Percentiles rank a stretch among this genome's conserved stretches.
phyloP scores from a whole-genome alignment of 2,797 vertebrate genomes.

The Schizopygopsis pylzovi region DNA sequence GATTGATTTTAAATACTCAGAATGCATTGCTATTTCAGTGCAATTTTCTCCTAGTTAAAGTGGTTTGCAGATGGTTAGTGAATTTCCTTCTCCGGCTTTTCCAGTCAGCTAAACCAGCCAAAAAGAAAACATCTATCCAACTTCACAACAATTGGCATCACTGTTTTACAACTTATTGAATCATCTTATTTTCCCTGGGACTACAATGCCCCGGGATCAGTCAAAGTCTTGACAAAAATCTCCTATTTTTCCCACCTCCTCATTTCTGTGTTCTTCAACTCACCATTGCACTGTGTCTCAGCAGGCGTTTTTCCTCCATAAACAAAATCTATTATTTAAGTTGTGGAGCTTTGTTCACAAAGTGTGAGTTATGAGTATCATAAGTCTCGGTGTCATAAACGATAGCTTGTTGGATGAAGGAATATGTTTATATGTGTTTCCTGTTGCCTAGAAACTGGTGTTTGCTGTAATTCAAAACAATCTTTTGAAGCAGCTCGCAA shows the following conservation, averaged over 20 bases:
- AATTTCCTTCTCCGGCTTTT: background rate
- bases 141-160: background rate
- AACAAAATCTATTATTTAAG: conserved; percentile 51
- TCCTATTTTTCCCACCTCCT: background rate
- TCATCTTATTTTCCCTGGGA: background rate
- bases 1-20: background rate
- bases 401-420: conserved; percentile 15
- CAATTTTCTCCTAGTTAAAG: background rate
- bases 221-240: conserved; percentile 6
- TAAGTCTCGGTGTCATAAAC: conserved; percentile 31
- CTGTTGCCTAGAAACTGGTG: conserved; percentile 26
- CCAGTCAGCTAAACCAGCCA: background rate
- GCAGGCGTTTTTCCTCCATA: conserved; percentile 29
- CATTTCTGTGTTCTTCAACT: conserved; percentile 23
- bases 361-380: conserved; percentile 35
- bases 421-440: conserved; percentile 7
- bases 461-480: conserved; percentile 30
- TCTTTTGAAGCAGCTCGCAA: conserved; percentile 16
- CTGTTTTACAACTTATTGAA: background rate
- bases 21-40: background rate
- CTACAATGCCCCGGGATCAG: background rate
- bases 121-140: conserved; percentile 5
- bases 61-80: background rate
- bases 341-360: conserved; percentile 13
- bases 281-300: conserved; percentile 15